phyloP scores from a whole-genome alignment of 2,888 invertebrate species.

The Synergus japonicus region DNA sequence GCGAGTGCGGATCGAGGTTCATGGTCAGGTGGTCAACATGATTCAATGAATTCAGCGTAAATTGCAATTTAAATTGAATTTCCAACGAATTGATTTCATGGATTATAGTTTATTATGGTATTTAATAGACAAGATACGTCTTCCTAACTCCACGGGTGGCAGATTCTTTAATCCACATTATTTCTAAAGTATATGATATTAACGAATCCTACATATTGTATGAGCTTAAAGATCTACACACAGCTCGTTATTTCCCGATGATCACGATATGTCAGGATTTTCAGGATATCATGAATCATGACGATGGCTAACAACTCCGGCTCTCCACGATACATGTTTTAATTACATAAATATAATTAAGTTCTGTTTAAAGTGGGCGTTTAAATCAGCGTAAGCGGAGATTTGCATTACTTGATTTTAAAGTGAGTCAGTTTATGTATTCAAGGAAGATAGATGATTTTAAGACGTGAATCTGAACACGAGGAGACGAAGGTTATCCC shows the following conservation, averaged over 20 bases:
- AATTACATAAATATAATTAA: constrained; percentile 35
- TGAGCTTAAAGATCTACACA: neutral
- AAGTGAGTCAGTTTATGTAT: neutral
- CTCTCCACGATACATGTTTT: constrained; percentile 13
- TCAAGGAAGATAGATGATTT: constrained; percentile 6
- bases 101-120: no score
- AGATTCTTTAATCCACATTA: neutral
- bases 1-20: no score
- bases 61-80: no score
- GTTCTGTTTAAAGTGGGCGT: constrained; percentile 4
- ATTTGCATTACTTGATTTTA: constrained; percentile 33
- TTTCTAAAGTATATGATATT: neutral
- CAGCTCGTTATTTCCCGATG: neutral
- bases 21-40: no score
- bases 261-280: constrained; percentile 10
- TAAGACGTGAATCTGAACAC: neutral
- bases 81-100: no score
- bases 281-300: constrained; percentile 4
- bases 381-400: constrained; percentile 4
- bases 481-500: neutral
- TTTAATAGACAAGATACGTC: no score
- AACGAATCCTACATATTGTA: neutral
- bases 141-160: no score
- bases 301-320: neutral
- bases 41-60: no score